Conservation (phyloP, 2,113 vertebrate genomes). For the Alaudala cheleensis region DNA sequence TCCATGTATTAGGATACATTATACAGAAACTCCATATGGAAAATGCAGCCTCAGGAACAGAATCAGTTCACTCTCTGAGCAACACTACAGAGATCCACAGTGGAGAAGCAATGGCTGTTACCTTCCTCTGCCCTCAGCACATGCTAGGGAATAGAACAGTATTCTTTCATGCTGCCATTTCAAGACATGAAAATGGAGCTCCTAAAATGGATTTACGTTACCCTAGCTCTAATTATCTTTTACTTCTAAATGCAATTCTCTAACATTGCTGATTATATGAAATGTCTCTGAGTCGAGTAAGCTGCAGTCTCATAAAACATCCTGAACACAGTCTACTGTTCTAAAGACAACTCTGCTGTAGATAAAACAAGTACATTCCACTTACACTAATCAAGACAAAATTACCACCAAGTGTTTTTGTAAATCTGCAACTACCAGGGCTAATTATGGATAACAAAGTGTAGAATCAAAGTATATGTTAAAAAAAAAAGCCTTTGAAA, state of each 20-base stretch:
- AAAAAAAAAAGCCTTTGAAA: background rate
- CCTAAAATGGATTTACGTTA: background rate
- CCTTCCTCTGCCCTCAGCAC: background rate
- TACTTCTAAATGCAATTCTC: background rate
- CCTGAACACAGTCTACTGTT: background rate
- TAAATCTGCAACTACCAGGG: background rate
- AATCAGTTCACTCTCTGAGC: background rate
- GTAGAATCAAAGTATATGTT: background rate
- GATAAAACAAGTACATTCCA: background rate
- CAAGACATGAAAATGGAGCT: background rate
- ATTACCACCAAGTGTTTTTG: background rate
- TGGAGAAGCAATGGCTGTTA: background rate
- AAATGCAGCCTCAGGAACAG: background rate
- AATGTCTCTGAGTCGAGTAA: background rate
- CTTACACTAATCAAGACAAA: background rate
- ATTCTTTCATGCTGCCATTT: background rate
- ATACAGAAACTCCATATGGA: background rate
- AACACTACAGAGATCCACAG: background rate
- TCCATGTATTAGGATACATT: background rate
- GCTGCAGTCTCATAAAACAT: background rate
- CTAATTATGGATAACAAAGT: background rate
- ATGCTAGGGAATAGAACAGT: background rate
- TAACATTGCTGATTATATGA: background rate
- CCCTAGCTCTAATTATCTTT: background rate
- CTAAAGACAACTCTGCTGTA: background rate